Base-by-base conservation (phyloP, 2,888 invertebrate genomes). In the Lamellibrachia columna region DNA sequence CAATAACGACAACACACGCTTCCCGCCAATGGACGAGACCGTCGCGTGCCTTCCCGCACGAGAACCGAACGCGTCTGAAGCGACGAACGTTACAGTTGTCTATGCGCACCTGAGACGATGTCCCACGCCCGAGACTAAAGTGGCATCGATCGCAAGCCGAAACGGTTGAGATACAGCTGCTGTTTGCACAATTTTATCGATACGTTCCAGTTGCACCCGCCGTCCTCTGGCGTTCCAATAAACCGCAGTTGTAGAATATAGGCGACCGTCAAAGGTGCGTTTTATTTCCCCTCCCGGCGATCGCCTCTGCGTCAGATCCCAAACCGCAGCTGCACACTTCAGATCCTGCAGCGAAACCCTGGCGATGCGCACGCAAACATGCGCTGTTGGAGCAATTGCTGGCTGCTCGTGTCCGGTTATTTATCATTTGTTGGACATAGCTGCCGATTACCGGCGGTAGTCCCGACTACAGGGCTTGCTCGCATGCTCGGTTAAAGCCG, bases 141-240 rank as follows among this genome's bases (percentile, higher is more conserved):
- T 75, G 75, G 22, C n/a, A 75, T 75, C 22, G 75, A 22, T 75
- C 22, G 75, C 6, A 15, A 1, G 75, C n/a, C 15, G 75, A n/a
- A 75, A 75, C 75, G 75, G 75, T 22, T n/a, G 75, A 22, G 75
- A 15, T 15, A 6, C 75, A 75, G 15, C 75, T 75, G 75, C 75
- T 75, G 75, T 75, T 75, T 75, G 75, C 22, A n/a, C 75, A 75
- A 75, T 75, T 75, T 75, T 75, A 75, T 75, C 75, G 75, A 75
- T 75, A 75, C 75, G 75, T 75, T 75, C 75, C 75, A 75, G n/a
- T 75, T 75, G 75, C 75, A 15, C n/a, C 15, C 75, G 22, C 75
- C 75, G 75, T 75, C 15, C 22, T 6, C 75, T n/a, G 75, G 75
- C 75, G 15, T 75, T 75, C 75, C 75, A 75, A 75, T 75, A 75